phyloP scores from a whole-genome alignment of 2,113 vertebrate genomes.

The Eulemur rufifrons region DNA sequence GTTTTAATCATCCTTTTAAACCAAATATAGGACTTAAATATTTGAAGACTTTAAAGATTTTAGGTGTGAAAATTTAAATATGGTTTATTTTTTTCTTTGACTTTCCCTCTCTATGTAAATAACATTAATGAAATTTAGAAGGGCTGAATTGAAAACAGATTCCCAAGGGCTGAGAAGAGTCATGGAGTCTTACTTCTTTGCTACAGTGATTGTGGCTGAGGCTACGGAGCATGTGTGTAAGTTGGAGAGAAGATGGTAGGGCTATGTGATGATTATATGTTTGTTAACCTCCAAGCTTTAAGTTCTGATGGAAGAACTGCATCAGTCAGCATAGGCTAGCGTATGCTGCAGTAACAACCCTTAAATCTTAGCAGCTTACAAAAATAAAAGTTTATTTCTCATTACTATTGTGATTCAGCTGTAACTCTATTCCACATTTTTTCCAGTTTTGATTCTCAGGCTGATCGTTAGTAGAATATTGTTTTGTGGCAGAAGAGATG shows the following conservation, averaged over 20 bases:
- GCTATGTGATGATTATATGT: not conserved
- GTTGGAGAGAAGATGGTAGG: not conserved
- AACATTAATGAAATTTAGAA: not conserved
- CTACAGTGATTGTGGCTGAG: not conserved
- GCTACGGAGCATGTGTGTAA: not conserved
- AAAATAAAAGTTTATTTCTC: not conserved
- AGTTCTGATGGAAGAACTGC: not conserved
- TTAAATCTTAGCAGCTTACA: not conserved
- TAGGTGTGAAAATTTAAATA: not conserved
- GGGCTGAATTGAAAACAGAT: not conserved
- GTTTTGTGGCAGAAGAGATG: not conserved
- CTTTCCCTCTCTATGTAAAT: not conserved
- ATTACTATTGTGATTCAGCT: not conserved
- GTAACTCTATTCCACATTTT: not conserved
- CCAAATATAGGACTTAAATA: slow-evolving; percentile 4
- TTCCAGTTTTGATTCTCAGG: not conserved
- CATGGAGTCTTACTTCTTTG: not conserved
- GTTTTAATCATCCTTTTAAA: not conserved
- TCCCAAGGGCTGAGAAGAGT: not conserved
- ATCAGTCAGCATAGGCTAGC: not conserved
- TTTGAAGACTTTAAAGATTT: slow-evolving; percentile 17
- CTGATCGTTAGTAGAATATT: not conserved
- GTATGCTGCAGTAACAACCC: not conserved
- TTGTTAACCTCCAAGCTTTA: not conserved
- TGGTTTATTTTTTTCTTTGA: not conserved